Conservation (phyloP, 2,797 vertebrate genomes). For the Poecile montanus region DNA sequence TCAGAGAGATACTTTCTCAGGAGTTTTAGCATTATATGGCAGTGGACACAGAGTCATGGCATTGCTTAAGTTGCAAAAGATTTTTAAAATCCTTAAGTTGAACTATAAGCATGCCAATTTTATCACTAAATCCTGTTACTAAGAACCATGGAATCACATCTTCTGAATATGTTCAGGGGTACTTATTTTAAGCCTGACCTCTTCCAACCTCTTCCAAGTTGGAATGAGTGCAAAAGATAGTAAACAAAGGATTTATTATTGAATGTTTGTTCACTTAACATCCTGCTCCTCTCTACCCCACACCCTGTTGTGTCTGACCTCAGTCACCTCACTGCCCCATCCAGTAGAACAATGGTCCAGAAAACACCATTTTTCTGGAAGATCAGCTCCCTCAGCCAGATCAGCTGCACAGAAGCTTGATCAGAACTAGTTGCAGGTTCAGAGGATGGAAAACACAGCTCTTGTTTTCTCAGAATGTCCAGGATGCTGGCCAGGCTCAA, state of each 20-base stretch:
- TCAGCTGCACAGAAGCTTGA: neutral
- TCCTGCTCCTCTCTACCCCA: neutral
- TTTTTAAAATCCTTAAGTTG: neutral
- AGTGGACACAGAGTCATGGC: neutral
- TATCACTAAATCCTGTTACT: neutral
- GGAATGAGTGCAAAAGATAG: neutral
- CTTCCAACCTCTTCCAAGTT: neutral
- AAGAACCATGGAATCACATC: neutral
- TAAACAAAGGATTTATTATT: neutral
- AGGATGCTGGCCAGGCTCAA: neutral
- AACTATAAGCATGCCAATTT: neutral
- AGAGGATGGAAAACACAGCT: neutral
- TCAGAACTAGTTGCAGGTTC: neutral
- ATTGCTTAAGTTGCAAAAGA: neutral
- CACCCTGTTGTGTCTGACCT: fast-evolving
- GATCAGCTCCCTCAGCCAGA: neutral
- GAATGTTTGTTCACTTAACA: neutral
- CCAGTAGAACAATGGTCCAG: neutral
- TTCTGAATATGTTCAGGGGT: neutral
- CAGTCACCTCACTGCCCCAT: neutral
- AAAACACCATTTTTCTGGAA: neutral
- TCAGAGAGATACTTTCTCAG: neutral
- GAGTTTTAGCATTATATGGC: neutral
- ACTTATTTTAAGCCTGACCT: neutral
- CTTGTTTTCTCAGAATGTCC: neutral